A percentile compares a stretch with the other conserved stretches of the same genome.
These are phyloP conservation scores for Mesorhabditis belari DNA, from an alignment of 2,888 invertebrate genomes.

Conservation along the genomic window DNA sequence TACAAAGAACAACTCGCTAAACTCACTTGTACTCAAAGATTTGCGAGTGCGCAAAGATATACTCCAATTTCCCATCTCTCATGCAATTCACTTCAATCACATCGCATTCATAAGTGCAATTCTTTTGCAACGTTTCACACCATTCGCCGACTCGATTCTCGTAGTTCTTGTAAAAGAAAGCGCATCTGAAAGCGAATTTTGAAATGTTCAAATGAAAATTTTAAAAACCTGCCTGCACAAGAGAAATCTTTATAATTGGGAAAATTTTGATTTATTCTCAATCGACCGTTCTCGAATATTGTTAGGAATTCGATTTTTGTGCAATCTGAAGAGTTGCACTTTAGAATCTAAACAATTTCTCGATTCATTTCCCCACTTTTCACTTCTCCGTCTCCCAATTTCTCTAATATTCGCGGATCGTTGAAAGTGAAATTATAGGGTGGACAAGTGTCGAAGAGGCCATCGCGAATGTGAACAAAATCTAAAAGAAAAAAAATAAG, in stretches of 20 bases:
- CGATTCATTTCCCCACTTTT: too few species aligned
- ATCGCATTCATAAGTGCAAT: background rate
- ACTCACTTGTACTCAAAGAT: background rate
- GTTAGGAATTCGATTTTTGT: background rate
- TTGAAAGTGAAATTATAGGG: too few species aligned
- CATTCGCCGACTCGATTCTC: background rate
- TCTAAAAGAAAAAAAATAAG: too few species aligned
- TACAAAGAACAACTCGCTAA: too few species aligned
- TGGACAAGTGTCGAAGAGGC: too few species aligned
- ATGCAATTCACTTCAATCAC: background rate
- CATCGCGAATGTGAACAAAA: too few species aligned
- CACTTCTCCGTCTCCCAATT: too few species aligned
- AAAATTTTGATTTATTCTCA: background rate
- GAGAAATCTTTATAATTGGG: background rate
- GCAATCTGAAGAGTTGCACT: background rate
- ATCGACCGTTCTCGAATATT: background rate
- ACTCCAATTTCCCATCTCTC: background rate
- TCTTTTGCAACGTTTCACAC: background rate
- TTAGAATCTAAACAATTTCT: too few species aligned
- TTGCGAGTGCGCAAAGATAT: background rate
- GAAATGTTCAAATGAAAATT: background rate
- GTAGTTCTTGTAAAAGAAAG: background rate
- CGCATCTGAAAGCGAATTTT: background rate
- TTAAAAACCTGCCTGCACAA: background rate
- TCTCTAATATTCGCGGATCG: too few species aligned